phyloP scores from a whole-genome alignment of 2,797 vertebrate species.

The Alouatta caraya region DNA sequence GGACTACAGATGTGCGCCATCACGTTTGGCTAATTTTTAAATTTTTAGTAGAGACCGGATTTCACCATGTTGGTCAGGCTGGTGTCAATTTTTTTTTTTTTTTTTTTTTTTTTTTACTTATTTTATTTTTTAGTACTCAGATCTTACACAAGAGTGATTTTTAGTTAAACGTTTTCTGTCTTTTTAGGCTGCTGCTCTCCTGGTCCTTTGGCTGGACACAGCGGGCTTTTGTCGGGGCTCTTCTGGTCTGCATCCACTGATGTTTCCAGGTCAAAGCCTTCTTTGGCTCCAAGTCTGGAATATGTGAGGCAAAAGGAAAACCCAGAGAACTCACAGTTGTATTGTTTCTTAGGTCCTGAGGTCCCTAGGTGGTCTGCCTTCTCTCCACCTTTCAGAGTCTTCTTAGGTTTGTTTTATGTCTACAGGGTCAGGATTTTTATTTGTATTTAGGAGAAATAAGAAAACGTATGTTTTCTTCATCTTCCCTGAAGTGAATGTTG shows the following conservation, averaged over 20 bases:
- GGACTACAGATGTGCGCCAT: background rate
- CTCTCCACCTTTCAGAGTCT: background rate
- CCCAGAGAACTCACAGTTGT: background rate
- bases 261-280: background rate
- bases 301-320: background rate
- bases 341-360: background rate
- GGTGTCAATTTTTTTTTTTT: background rate
- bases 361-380: background rate
- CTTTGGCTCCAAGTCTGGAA: background rate
- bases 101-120: background rate
- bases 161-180: background rate
- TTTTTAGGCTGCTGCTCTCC: background rate
- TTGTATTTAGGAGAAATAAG: background rate
- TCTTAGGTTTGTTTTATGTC: background rate
- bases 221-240: background rate
- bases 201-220: background rate
- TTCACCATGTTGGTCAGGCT: background rate
- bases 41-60: background rate
- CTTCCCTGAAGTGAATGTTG: background rate
- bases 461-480: background rate
- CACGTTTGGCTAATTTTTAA: background rate
- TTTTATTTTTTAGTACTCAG: background rate
- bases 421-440: background rate
- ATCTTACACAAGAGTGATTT: background rate
- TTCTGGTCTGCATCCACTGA: background rate